A percentile compares a stretch with the other conserved stretches of the same genome.
Evolutionary conservation across 2,113 vertebrate genomes (phyloP).

Genomic region (Plotosus lineatus): DNA sequence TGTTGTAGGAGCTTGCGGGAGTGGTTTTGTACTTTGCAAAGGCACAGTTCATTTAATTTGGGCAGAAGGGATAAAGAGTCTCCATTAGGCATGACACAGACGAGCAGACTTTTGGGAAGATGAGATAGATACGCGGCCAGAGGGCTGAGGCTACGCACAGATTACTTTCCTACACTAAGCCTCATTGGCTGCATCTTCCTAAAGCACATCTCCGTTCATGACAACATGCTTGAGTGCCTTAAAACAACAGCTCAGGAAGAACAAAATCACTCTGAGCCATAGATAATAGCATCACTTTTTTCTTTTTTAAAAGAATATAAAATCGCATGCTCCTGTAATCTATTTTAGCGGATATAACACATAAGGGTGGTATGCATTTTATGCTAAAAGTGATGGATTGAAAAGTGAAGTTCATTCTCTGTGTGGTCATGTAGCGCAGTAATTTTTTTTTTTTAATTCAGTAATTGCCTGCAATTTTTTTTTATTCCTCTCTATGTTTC

Average conservation of each 20-base stretch:
- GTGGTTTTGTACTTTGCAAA: slow-evolving; percentile 37
- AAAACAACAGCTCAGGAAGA: slow-evolving; percentile 41
- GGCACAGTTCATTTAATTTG: slow-evolving; percentile 58
- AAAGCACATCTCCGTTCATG: slow-evolving; percentile 46
- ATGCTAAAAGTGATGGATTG: slow-evolving; percentile 13
- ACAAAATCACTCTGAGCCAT: slow-evolving; percentile 4
- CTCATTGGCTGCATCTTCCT: slow-evolving; percentile 50
- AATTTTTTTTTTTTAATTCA: not conserved
- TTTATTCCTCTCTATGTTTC: slow-evolving; percentile 33
- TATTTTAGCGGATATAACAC: not conserved
- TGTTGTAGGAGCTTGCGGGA: slow-evolving; percentile 19
- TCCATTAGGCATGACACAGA: slow-evolving; percentile 52
- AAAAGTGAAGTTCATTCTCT: slow-evolving; percentile 27
- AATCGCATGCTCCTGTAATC: not conserved
- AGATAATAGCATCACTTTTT: not conserved
- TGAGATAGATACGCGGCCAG: slow-evolving; percentile 51
- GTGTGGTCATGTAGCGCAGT: slow-evolving; percentile 14
- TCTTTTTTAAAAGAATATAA: slow-evolving; percentile 9
- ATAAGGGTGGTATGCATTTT: slow-evolving; percentile 11
- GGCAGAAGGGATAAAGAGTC: slow-evolving; percentile 49
- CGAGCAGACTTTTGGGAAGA: slow-evolving; percentile 51
- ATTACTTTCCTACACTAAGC: slow-evolving; percentile 53
- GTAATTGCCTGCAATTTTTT: slow-evolving; percentile 33
- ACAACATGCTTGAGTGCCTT: slow-evolving; percentile 28
- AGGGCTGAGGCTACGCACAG: slow-evolving; percentile 50